These are phyloP conservation scores for Narcine bancroftii DNA, from an alignment of 2,113 vertebrate species.

Conservation along the genomic window DNA sequence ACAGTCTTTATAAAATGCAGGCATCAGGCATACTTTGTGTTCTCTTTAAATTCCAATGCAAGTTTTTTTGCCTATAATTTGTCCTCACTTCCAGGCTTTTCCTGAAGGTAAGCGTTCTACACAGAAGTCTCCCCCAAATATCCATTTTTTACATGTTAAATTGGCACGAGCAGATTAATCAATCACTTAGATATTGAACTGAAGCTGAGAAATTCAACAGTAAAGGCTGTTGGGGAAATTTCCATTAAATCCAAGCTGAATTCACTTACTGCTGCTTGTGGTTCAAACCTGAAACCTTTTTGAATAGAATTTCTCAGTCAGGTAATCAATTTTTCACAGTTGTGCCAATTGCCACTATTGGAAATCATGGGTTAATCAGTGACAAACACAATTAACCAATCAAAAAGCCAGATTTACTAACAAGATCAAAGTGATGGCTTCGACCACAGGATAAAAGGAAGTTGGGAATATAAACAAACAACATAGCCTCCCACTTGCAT, in stretches of 20 bases:
- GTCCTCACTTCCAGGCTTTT: not conserved
- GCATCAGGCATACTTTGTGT: not conserved
- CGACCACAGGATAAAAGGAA: not conserved
- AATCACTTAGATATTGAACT: not conserved
- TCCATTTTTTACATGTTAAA: not conserved
- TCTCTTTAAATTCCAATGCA: not conserved
- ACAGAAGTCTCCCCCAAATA: not conserved
- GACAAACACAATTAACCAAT: not conserved
- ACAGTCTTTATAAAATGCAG: slow-evolving; percentile 8
- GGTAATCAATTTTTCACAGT: not conserved
- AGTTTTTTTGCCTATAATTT: not conserved
- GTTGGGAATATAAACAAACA: no score
- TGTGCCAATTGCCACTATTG: not conserved
- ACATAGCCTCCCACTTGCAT: no score
- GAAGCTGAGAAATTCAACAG: not conserved
- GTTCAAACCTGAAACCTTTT: not conserved
- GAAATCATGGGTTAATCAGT: not conserved
- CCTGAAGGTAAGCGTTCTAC: not conserved
- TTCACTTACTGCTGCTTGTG: no score
- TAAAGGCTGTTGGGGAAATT: not conserved
- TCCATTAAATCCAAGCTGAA: not conserved
- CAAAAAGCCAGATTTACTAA: not conserved
- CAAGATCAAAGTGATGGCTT: not conserved
- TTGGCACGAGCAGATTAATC: not conserved
- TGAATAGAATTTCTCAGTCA: no score